Evolutionary conservation across 2,797 vertebrate genomes (phyloP).

Genomic region (Protosalanx chinensis): DNA sequence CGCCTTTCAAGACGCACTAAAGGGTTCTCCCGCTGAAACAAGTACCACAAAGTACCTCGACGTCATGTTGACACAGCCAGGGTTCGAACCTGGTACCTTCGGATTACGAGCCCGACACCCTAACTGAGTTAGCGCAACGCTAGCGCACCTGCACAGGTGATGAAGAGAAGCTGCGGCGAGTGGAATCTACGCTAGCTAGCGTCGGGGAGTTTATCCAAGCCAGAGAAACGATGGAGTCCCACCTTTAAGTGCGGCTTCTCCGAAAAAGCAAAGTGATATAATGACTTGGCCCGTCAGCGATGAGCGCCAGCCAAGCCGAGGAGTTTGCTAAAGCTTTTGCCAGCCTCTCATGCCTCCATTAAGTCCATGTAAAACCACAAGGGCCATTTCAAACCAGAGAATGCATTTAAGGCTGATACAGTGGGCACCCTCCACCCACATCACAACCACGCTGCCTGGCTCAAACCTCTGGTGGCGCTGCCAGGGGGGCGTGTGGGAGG

Average conservation of each 20-base stretch:
- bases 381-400: constrained; percentile 46
- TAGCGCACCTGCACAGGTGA: constrained; percentile 52
- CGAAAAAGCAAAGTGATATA: constrained; percentile 56
- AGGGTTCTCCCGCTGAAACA: too few species aligned
- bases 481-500: constrained; percentile 34
- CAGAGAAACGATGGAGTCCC: constrained; percentile 47
- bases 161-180: constrained; percentile 28
- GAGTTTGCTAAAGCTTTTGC: constrained; percentile 49
- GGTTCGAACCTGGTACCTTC: too few species aligned
- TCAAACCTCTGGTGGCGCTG: constrained; percentile 34
- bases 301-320: constrained; percentile 27
- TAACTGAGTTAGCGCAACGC: constrained; percentile 11
- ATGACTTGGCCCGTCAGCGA: constrained; percentile 49
- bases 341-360: constrained; percentile 46
- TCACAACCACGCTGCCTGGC: constrained; percentile 40
- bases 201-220: constrained; percentile 44
- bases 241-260: constrained; percentile 40
- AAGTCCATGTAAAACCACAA: constrained; percentile 50
- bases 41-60: background rate
- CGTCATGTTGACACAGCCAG: too few species aligned
- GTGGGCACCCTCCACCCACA: constrained; percentile 48
- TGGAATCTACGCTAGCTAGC: constrained; percentile 57
- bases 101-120: too few species aligned
- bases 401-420: constrained; percentile 43
- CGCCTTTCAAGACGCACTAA: too few species aligned